Percentiles rank a stretch among this genome's conserved stretches.
These are phyloP conservation scores for Melanerpes formicivorus DNA, from an alignment of 2,113 vertebrate genomes.

Conservation along the genomic window DNA sequence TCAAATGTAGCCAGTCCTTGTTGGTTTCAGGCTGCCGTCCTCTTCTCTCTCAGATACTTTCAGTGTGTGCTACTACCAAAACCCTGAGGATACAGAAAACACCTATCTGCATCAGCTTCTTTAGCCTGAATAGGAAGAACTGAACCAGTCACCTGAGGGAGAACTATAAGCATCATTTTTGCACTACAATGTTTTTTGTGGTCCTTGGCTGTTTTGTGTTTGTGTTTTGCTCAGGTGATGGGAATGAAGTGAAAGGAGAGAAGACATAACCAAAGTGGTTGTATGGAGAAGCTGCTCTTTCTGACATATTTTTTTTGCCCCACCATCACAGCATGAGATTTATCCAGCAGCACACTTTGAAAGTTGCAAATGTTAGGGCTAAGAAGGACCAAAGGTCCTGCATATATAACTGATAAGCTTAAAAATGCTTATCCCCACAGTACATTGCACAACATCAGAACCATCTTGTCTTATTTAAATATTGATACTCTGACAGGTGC, in stretches of 20 bases:
- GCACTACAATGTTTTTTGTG: neutral
- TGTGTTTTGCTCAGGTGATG: neutral
- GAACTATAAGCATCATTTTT: neutral
- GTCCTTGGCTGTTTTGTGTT: neutral
- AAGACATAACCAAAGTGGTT: neutral
- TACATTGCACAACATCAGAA: neutral
- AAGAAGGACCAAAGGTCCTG: neutral
- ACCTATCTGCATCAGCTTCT: neutral
- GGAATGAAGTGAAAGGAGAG: conserved; percentile 20
- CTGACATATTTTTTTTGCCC: neutral
- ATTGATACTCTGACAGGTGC: neutral
- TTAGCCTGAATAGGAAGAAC: neutral
- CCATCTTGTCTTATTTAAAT: neutral
- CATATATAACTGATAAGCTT: neutral
- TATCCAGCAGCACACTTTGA: neutral
- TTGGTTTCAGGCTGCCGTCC: neutral
- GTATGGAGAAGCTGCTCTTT: neutral
- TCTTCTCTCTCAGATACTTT: neutral
- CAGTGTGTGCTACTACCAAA: neutral
- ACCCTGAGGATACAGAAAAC: neutral
- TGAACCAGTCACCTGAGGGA: neutral
- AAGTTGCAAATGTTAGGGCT: neutral
- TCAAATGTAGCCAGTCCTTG: neutral
- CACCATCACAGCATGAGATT: neutral
- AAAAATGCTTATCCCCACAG: neutral